phyloP scores from a whole-genome alignment of 2,797 vertebrate species.

The Crenuchus spilurus region DNA sequence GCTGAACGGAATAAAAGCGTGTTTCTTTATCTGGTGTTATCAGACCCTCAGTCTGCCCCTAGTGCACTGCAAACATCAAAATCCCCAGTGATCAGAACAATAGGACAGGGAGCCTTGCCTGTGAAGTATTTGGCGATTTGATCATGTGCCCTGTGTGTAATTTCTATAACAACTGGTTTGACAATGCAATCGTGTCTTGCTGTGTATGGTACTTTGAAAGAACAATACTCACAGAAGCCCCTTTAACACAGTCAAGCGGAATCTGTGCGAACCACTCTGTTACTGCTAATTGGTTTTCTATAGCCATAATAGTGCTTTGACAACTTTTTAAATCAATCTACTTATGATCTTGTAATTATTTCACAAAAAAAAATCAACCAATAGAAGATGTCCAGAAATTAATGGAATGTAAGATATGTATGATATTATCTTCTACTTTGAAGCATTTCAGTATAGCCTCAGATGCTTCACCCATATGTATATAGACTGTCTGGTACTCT shows the following conservation, averaged over 20 bases:
- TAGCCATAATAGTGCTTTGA: neutral
- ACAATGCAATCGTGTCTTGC: conserved; percentile 21
- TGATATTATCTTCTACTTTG: no score
- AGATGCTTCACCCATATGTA: no score
- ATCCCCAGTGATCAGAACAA: neutral
- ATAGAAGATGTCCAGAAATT: no score
- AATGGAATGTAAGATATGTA: no score
- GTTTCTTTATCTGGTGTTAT: neutral
- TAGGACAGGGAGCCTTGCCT: neutral
- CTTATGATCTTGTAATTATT: no score
- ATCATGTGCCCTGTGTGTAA: conserved; percentile 5
- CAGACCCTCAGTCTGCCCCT: neutral
- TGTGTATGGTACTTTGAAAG: neutral
- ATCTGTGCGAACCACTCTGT: neutral
- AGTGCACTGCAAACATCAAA: neutral
- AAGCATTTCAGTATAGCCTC: no score
- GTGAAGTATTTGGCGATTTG: conserved; percentile 11
- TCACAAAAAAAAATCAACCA: no score
- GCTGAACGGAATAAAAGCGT: neutral
- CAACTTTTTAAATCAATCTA: no score
- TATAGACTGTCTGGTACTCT: no score
- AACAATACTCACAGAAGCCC: neutral
- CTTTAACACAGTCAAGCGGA: neutral
- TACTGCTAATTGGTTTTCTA: conserved; percentile 11
- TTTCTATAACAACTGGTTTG: conserved; percentile 13